Evolutionary conservation across 2,888 invertebrate species (phyloP), one percentile per base, ranked within the genome.

Genomic region (Drosophila cracens): DNA sequence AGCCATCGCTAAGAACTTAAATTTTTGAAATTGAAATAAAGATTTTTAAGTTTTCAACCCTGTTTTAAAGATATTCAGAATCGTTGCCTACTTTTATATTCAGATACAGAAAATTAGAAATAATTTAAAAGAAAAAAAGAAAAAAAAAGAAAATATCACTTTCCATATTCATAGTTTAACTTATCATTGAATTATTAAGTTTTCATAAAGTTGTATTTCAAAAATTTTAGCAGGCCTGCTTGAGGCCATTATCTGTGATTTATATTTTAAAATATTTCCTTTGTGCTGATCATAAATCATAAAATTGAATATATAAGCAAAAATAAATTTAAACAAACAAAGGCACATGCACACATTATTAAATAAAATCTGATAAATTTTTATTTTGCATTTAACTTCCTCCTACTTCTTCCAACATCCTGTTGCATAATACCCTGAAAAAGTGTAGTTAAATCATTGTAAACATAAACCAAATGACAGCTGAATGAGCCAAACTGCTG

Each of bases 381-480:
- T 10, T 40, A 40, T 40, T n/a, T 21, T 43, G 21, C 1, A 21
- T 21, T 43, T 21, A 43, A 48, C 16, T 48, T 25, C 16, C 46
- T 10, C 4, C 4, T 16, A 34, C 4, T 13, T 21, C n/a, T 34
- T 21, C 7, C 33, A 25, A 21, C 33, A 2, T n/a, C 13, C 43
- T 25, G n/a, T 59, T 48, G 33, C 46, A 21, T 13, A 59, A 46
- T 4, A 7, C 16, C 6, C n/a, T 52, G 18, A 11, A 38, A 40
- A 27, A 33, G 4, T 6, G 13, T 16, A 11, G 51, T 25, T 66
- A 71, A 78, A 78, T 80, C 71, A 71, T 49, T 71, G 46, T 21
- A 18, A 10, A 25, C 68, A 68, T 78, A 68, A 78, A 54, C 31
- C 21, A 29, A 61, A 49, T 8, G 65, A 70, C 74, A 70, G 56